Conservation (phyloP, 1,140 invertebrate species). For the Drosophila parvula region DNA sequence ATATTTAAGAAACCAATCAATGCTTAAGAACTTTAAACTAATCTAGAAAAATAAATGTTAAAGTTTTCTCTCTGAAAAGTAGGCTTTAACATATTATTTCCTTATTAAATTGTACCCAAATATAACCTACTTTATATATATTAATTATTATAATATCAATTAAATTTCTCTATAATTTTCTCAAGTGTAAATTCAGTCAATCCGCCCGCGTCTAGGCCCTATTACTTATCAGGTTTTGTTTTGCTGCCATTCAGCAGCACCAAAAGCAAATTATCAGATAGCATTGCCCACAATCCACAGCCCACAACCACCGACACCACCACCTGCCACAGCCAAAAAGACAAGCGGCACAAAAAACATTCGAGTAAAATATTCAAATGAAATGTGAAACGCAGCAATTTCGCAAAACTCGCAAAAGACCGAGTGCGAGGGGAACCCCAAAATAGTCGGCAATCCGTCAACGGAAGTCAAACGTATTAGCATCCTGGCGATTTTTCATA, state of each 20-base stretch:
- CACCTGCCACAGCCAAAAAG: slow-evolving; percentile 44
- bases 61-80: neutral
- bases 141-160: neutral
- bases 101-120: no score
- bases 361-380: slow-evolving; percentile 79
- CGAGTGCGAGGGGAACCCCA: slow-evolving; percentile 28
- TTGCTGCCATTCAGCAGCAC: slow-evolving; percentile 43
- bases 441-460: slow-evolving; percentile 83
- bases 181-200: slow-evolving; percentile 3
- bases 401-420: slow-evolving; percentile 36
- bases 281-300: slow-evolving; percentile 29
- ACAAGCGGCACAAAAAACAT: slow-evolving; percentile 48
- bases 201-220: slow-evolving; percentile 47
- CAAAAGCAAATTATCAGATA: slow-evolving; percentile 77
- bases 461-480: slow-evolving; percentile 84
- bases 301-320: slow-evolving; percentile 5
- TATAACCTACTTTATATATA: neutral
- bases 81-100: no score
- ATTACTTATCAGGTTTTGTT: slow-evolving; percentile 73
- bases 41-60: no score
- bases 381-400: slow-evolving; percentile 79
- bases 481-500: slow-evolving; percentile 84
- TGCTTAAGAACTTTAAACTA: no score
- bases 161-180: neutral
- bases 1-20: no score